A percentile compares a stretch with the other conserved stretches of the same genome.
phyloP scores from a whole-genome alignment of 1,140 invertebrate species.

The Drosophila subobscura region DNA sequence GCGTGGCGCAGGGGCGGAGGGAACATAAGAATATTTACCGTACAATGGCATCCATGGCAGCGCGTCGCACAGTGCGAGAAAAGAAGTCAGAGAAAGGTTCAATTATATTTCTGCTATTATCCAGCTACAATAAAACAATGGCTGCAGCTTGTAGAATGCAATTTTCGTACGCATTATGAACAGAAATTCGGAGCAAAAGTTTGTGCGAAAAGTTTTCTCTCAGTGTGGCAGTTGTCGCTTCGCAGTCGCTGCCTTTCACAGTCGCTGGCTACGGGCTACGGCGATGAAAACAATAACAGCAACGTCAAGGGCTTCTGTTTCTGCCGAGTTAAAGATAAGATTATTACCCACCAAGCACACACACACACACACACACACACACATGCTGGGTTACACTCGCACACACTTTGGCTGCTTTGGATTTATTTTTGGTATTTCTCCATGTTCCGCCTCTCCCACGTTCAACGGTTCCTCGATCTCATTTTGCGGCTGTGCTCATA shows the following conservation, averaged over 20 bases:
- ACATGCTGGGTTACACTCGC: slow-evolving; percentile 10
- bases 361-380: slow-evolving; percentile 10
- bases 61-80: slow-evolving; percentile 19
- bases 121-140: too few relatives aligned
- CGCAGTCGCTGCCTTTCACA: slow-evolving; percentile 60
- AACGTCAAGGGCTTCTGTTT: slow-evolving; percentile 72
- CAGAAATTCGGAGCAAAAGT: neutral
- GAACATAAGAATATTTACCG: slow-evolving; percentile 55
- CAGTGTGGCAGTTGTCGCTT: slow-evolving; percentile 9
- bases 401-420: slow-evolving; percentile 41
- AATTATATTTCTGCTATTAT: too few relatives aligned
- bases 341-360: slow-evolving; percentile 63
- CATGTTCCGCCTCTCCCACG: neutral
- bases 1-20: slow-evolving; percentile 10
- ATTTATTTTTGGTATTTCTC: slow-evolving; percentile 68
- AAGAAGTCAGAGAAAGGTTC: neutral
- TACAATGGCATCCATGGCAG: slow-evolving; percentile 54
- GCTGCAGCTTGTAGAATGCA: too few relatives aligned
- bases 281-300: slow-evolving; percentile 41
- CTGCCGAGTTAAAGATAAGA: slow-evolving; percentile 80
- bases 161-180: too few relatives aligned
- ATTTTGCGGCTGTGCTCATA: neutral
- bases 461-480: slow-evolving; percentile 3
- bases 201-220: neutral
- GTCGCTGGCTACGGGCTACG: slow-evolving; percentile 53